phyloP scores from a whole-genome alignment of 2,888 invertebrate species.

The Acanthococcus lagerstroemiae region DNA sequence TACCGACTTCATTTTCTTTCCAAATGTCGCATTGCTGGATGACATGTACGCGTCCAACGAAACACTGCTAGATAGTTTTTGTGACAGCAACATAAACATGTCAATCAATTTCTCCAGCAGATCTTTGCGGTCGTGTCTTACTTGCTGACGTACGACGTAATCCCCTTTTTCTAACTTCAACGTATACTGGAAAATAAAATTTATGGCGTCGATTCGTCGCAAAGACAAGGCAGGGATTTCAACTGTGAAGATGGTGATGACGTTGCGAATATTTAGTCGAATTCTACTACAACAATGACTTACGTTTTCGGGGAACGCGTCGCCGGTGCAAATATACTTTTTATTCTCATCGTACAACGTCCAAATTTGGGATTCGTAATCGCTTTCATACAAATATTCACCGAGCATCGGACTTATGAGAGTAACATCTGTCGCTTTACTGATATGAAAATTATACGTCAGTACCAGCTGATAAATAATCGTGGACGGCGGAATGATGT shows the following conservation, averaged over 20 bases:
- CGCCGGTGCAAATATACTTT: slow-evolving; percentile 72
- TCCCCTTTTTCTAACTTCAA: slow-evolving; percentile 53
- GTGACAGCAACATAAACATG: slow-evolving; percentile 59
- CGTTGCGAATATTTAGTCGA: not conserved
- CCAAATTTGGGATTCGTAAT: slow-evolving; percentile 94
- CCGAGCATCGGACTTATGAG: slow-evolving; percentile 70
- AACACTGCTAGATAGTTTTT: slow-evolving; percentile 53
- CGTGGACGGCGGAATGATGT: slow-evolving; percentile 29
- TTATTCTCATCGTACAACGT: slow-evolving; percentile 89
- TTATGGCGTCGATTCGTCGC: too few relatives aligned
- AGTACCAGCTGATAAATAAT: slow-evolving; percentile 76
- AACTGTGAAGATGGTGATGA: not conserved
- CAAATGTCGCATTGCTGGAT: slow-evolving; percentile 59
- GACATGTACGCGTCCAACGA: slow-evolving; percentile 58
- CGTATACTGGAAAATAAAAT: slow-evolving; percentile 12
- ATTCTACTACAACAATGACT: not conserved
- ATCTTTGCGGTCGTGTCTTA: slow-evolving; percentile 81
- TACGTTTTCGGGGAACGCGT: slow-evolving; percentile 78
- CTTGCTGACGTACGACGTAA: slow-evolving; percentile 72
- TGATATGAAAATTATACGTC: slow-evolving; percentile 73
- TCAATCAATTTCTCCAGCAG: slow-evolving; percentile 77
- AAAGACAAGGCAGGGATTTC: too few relatives aligned
- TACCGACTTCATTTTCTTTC: slow-evolving; percentile 54
- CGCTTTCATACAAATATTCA: slow-evolving; percentile 85
- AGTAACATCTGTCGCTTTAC: slow-evolving; percentile 71